These are phyloP conservation scores for Lamellibrachia satsuma DNA, from an alignment of 2,888 invertebrate species.

Conservation along the genomic window DNA sequence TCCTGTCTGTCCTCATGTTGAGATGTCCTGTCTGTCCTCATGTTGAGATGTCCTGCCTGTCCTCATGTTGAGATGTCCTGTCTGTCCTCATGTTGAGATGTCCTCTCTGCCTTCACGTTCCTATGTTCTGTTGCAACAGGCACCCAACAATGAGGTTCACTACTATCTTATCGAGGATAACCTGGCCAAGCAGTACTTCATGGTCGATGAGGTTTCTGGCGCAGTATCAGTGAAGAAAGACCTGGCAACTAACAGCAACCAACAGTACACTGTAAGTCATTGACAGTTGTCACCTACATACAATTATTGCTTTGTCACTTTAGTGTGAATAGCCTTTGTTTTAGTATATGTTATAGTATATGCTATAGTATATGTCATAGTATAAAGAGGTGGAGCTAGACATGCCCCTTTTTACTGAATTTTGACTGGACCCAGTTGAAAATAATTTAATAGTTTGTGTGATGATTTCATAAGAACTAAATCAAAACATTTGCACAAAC, in stretches of 20 bases:
- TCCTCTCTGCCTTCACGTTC: neutral
- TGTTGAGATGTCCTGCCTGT: too few species aligned
- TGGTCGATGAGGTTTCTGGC: slow-evolving; percentile 49
- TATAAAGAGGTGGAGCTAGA: neutral
- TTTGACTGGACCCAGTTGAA: neutral
- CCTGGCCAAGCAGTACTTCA: slow-evolving; percentile 51
- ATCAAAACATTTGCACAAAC: neutral
- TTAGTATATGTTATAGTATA: neutral
- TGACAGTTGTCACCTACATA: neutral
- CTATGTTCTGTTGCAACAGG: slow-evolving; percentile 26
- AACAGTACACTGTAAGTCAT: slow-evolving; percentile 50
- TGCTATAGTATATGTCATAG: neutral
- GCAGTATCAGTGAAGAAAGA: slow-evolving; percentile 48
- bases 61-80: too few species aligned
- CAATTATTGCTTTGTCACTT: neutral
- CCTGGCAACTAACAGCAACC: slow-evolving; percentile 44
- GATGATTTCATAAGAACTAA: neutral
- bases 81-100: too few species aligned
- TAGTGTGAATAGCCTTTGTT: neutral
- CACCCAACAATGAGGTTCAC: slow-evolving; percentile 51
- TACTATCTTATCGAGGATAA: slow-evolving; percentile 48
- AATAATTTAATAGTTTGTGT: neutral
- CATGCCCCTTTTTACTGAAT: neutral
- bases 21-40: too few species aligned
- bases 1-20: too few species aligned